Evolutionary conservation across 2,113 vertebrate species (phyloP), one percentile per base, ranked within the genome.

Genomic region (Seriola rivoliana): DNA sequence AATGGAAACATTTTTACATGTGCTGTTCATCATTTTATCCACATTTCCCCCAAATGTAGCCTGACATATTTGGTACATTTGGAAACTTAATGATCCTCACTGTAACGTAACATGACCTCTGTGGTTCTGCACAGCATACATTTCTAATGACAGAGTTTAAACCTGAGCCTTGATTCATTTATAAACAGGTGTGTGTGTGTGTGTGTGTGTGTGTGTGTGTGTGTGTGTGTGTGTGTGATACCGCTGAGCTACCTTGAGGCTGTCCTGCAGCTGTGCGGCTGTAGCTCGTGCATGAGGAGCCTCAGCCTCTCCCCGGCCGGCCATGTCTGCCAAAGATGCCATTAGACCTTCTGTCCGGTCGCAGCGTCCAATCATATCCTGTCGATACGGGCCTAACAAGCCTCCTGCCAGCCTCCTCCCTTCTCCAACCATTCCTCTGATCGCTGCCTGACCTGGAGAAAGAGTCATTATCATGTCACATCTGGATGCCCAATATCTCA

Each of bases 381-480:
- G 98, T 34, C 97, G 96, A 77, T 98, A 98, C 0, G 97, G 97
- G 2, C 97, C 98, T 91, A 97, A 94, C 94, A 99, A 96, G 88
- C 97, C 96, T 29, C 96, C 97, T 55, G 97, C 98, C 75, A 99
- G 89, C 25, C 98, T 95, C 71, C 95, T 96, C 6, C 98, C 98
- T 89, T 99, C 98, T 1, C 98, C 98, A 17, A 99, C 97, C 93
- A 99, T 96, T 3, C 97, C 97, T 34, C 98, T 96, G 89, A 99
- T 98, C 29, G 98, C 98, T 60, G 98, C 98, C 94, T 99, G 98
- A 88, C 98, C 98, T 99, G 80, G 25, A 44, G 75, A 66, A 10
- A 52, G 32, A 17, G 58, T 79, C 42, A 75, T 25, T 68, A 17
- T 42, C 36, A 58, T 6, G 52, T 59, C 70, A 52, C 52, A 52